Conservation (phyloP, 92 coral and sea anemone species). For the Phenganax marumi region DNA sequence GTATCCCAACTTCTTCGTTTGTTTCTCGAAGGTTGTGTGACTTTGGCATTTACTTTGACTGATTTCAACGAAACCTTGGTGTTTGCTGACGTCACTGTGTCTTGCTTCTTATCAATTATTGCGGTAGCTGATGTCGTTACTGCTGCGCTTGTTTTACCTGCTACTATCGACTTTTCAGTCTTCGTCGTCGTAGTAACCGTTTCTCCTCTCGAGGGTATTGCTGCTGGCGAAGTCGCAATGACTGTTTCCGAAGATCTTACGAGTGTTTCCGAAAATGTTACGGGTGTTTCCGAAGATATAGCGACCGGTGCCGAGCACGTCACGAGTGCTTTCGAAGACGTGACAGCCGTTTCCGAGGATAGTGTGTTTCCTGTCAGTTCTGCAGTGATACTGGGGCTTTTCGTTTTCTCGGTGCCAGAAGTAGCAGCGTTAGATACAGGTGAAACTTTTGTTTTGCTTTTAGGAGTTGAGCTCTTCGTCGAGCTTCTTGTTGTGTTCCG, state of each 20-base stretch:
- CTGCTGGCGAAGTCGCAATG: background rate
- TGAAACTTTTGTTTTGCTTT: background rate
- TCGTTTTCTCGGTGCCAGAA: too few species aligned
- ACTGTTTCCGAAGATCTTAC: background rate
- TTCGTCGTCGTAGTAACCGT: background rate
- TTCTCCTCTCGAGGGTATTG: background rate
- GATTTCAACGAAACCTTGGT: background rate
- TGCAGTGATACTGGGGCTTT: too few species aligned
- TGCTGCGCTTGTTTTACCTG: background rate
- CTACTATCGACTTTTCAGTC: background rate
- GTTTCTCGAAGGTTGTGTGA: conserved; percentile 32
- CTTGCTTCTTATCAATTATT: background rate
- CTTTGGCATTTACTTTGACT: background rate
- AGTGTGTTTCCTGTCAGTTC: too few species aligned
- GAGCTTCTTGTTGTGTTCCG: background rate
- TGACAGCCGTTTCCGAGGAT: too few species aligned
- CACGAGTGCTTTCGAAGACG: too few species aligned
- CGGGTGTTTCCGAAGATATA: too few species aligned
- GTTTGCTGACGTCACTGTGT: background rate
- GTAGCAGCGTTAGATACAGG: too few species aligned
- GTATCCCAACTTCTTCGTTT: conserved; percentile 71
- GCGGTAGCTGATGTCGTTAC: background rate
- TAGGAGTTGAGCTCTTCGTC: background rate
- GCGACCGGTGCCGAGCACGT: too few species aligned
- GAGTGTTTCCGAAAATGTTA: background rate